Conservation (phyloP, 2,888 invertebrate genomes). For the Drosophila anceps region DNA sequence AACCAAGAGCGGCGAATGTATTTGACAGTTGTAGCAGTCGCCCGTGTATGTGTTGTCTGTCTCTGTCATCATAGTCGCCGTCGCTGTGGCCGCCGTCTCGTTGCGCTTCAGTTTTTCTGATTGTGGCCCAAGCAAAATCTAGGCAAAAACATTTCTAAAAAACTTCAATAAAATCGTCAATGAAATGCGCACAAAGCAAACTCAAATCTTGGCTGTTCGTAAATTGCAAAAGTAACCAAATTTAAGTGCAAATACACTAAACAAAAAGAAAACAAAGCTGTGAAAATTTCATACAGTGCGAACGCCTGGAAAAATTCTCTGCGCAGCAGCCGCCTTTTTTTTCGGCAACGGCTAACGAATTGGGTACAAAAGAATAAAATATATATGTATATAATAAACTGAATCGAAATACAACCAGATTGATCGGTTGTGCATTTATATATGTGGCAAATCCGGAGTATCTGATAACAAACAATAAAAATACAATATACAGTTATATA, state of each 20-base stretch:
- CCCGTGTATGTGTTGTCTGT: slow-evolving; percentile 58
- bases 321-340: slow-evolving; percentile 79
- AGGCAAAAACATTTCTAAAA: slow-evolving; percentile 59
- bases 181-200: slow-evolving; percentile 40
- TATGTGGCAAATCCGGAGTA: not conserved
- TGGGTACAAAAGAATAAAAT: slow-evolving; percentile 37
- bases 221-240: slow-evolving; percentile 2
- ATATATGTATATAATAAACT: slow-evolving; percentile 9
- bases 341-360: slow-evolving; percentile 40
- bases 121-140: slow-evolving; percentile 72
- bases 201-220: slow-evolving; percentile 4
- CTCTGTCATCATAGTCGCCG: slow-evolving; percentile 72
- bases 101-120: slow-evolving; percentile 76
- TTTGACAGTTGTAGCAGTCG: slow-evolving; percentile 62
- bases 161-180: slow-evolving; percentile 44
- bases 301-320: slow-evolving; percentile 65
- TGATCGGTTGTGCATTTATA: not conserved
- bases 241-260: slow-evolving; percentile 4
- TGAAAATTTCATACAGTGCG: slow-evolving; percentile 46
- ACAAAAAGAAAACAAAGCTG: slow-evolving; percentile 30
- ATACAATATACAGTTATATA: not conserved
- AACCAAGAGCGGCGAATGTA: slow-evolving; percentile 66
- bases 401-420: slow-evolving; percentile 5
- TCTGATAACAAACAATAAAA: slow-evolving; percentile 12
- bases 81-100: slow-evolving; percentile 71